A percentile compares a stretch with the other conserved stretches of the same genome.
Conservation (phyloP, 1,140 invertebrate species). For the Bombus cullumanus region DNA sequence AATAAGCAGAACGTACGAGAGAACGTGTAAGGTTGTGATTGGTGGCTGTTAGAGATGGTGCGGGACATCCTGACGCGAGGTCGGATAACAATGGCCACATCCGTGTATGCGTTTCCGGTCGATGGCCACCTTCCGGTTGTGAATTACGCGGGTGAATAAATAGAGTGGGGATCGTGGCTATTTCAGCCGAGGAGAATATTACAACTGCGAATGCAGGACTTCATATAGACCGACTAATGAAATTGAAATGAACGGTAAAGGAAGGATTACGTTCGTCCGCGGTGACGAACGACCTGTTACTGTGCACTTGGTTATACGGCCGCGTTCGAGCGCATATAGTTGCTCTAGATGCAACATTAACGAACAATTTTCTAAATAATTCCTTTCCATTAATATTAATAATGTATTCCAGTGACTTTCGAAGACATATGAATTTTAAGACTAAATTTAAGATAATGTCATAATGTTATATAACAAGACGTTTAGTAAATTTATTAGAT, state of each 20-base stretch:
- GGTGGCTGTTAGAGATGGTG: constrained; percentile 54
- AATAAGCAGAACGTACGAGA: constrained; percentile 52
- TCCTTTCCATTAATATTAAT: background rate
- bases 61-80: constrained; percentile 52
- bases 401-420: background rate
- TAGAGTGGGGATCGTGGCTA: constrained; percentile 71
- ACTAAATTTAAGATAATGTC: too few species aligned
- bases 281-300: constrained; percentile 40
- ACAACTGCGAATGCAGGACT: constrained; percentile 52
- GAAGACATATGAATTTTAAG: background rate
- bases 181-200: constrained; percentile 67
- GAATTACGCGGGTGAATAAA: constrained; percentile 82
- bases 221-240: constrained; percentile 78
- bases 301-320: background rate
- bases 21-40: constrained; percentile 58
- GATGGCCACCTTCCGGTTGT: constrained; percentile 81
- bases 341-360: background rate
- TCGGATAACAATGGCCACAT: constrained; percentile 73
- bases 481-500: too few species aligned
- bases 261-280: constrained; percentile 72
- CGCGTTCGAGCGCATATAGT: background rate
- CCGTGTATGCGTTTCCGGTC: constrained; percentile 79
- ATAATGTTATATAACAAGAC: too few species aligned
- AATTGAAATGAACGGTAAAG: constrained; percentile 80
- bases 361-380: constrained; percentile 20